Conservation (phyloP, 2,797 vertebrate genomes). For the Anableps anableps region DNA sequence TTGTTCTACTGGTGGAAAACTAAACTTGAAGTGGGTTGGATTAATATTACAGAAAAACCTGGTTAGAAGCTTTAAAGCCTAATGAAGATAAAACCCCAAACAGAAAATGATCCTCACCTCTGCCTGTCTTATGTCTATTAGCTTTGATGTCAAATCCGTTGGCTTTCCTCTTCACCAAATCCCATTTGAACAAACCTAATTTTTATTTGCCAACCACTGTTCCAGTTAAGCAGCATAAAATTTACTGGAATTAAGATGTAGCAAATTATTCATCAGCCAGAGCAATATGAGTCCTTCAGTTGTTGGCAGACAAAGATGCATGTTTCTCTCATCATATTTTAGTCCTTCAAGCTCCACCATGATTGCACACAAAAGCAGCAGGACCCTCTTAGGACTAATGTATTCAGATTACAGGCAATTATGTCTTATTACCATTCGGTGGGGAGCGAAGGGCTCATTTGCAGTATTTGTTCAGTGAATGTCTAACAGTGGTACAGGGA, state of each 20-base stretch:
- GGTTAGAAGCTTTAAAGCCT: neutral
- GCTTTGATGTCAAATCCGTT: slow-evolving; percentile 9
- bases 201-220: slow-evolving; percentile 3
- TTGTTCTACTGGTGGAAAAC: neutral
- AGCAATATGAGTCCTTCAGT: neutral
- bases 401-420: slow-evolving; percentile 76
- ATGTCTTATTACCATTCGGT: slow-evolving; percentile 70
- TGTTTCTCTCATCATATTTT: slow-evolving; percentile 34
- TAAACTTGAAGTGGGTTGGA: neutral
- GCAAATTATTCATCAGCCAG: slow-evolving; percentile 20
- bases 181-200: neutral
- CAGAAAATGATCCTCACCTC: slow-evolving; percentile 7
- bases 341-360: slow-evolving; percentile 37
- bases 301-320: slow-evolving; percentile 7
- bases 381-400: slow-evolving; percentile 67
- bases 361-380: slow-evolving; percentile 69
- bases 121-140: neutral
- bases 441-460: slow-evolving; percentile 63
- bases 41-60: neutral
- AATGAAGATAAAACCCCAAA: slow-evolving; percentile 3
- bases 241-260: neutral
- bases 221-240: slow-evolving; percentile 1
- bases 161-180: neutral
- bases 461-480: slow-evolving; percentile 65
- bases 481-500: slow-evolving; percentile 58